Base-by-base conservation (phyloP, 53 echinoderm and acorn worm species). In the Temnopleurus reevesii region DNA sequence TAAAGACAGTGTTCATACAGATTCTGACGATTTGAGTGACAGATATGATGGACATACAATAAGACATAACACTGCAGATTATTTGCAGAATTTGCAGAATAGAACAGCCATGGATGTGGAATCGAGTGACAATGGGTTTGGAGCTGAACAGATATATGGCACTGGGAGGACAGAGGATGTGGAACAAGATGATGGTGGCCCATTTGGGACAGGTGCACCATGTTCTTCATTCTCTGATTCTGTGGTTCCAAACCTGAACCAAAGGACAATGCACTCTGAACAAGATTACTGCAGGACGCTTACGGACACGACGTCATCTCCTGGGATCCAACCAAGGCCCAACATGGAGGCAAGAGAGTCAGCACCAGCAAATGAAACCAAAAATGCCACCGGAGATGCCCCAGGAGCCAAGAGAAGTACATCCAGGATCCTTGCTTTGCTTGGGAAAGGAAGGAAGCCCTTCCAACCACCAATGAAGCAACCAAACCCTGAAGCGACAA, bases 371-470 rank as follows among this genome's bases (percentile, higher is more conserved):
- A n/a, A n/a, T 27, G 79, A 79, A 28, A 46, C 17, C 79, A 27
- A 28, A 27, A 41, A 28, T 28, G 3, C 36, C 12, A 28, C 47
- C 29, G 45, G 26, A 2, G n/a, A 45, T 76, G 49, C 46, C 27
- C 18, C 84, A 25, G 89, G 58, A 49, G 91, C 77, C 36, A 89
- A 81, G 79, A 76, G 93, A 26, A 55, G 91, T 61, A 77, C 95
- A 36, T 95, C 93, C 2, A 95, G 95, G 89, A 97, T 97, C 44
- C 91, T 97, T 54, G 97, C 95, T 10, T 91, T 97, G 26, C 95
- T 97, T 26, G 95, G 97, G 25, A 96, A 91, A 65, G 89, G 92
- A 34, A 93, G 45, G 12, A 89, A 83, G 4, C 66, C 83, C 28
- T 94, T 94, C 44, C 91, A 93, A 38, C 94, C 93, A 29, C 94